Evolutionary conservation across 2,888 invertebrate species (phyloP).

Genomic region (Dicycla oo): DNA sequence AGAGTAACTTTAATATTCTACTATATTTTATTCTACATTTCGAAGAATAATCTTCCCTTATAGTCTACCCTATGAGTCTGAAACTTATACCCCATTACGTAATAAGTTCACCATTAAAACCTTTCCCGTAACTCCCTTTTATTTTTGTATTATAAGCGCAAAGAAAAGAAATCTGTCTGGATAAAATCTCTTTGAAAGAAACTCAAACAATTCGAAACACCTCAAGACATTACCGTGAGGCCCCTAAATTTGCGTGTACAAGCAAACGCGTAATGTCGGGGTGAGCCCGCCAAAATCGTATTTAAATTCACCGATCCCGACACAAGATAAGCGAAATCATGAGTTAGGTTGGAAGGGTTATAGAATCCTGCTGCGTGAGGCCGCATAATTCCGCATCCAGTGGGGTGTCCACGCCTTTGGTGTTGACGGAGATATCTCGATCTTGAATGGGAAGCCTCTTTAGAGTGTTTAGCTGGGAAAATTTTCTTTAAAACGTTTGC

Average conservation of each 20-base stretch:
- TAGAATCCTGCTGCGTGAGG: slow-evolving; percentile 87
- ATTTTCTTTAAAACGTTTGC: slow-evolving; percentile 67
- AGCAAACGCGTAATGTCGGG: slow-evolving; percentile 79
- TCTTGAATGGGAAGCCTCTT: slow-evolving; percentile 70
- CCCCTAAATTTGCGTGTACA: slow-evolving; percentile 81
- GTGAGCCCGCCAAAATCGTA: slow-evolving; percentile 84
- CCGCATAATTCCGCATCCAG: slow-evolving; percentile 86
- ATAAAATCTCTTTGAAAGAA: slow-evolving; percentile 69
- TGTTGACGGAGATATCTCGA: slow-evolving; percentile 73
- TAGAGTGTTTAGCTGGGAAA: slow-evolving; percentile 62
- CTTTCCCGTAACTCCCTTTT: slow-evolving; percentile 38
- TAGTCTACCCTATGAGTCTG: slow-evolving; percentile 40
- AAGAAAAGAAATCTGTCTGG: slow-evolving; percentile 65
- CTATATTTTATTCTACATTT: background rate
- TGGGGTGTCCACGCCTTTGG: slow-evolving; percentile 75
- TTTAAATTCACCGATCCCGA: slow-evolving; percentile 87
- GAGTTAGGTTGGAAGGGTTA: slow-evolving; percentile 87
- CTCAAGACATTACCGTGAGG: slow-evolving; percentile 74
- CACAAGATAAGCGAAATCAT: slow-evolving; percentile 89
- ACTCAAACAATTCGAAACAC: slow-evolving; percentile 76
- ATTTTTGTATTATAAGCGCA: slow-evolving; percentile 52
- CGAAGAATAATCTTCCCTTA: slow-evolving; percentile 19
- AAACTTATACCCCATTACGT: slow-evolving; percentile 50
- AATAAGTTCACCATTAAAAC: slow-evolving; percentile 51
- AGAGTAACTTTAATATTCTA: slow-evolving; percentile 10